Base-by-base conservation (phyloP, 2,113 vertebrate species). In the Hyperopisus bebe region DNA sequence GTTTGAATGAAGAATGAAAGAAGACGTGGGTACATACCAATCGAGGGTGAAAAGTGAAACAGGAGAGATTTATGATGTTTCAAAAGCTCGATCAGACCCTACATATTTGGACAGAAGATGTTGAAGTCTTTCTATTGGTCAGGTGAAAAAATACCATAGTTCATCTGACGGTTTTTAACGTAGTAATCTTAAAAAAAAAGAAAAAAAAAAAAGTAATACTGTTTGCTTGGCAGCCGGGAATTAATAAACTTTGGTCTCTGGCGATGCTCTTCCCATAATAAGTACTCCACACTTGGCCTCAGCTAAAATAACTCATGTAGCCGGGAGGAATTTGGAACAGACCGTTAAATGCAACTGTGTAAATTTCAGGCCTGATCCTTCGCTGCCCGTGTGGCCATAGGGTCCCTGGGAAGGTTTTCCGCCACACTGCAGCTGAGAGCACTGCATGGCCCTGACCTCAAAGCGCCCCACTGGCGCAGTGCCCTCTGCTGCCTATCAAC, bases 271-370 rank as follows among this genome's bases (percentile, higher is more conserved):
- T 21, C 55, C 53, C 53, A 39, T 88, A 88, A 88, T 88, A 53
- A 66, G 31, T 4, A 66, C 31, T 62, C 87, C 55, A 88, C 17
- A 62, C 74, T 44, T 66, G 50, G 51, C 86, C 55, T 46, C 10
- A 10, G 46, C 51, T 88, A 35, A 88, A 88, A 88, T 62, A 88
- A 88, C 53, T 88, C 87, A n/a, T 88, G 21, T 88, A 51, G 86
- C 51, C 35, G 17, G 66, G 58, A 74, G 44, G 46, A 42, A 80
- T 80, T 80, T 80, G 74, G 74, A 80, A 80, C 5, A 70, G n/a
- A 80, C 62, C 42, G 74, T 70, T 80, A 82, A 50, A 89, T 89
- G 88, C 70, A 46, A 89, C 74, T 80, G 74, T 80, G 74, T 80
- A 80, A 80, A 80, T 80, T 80, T 80, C 74, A 80, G 74, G 74